Conservation (phyloP, 2,113 vertebrate species). For the Stigmatopora argus region DNA sequence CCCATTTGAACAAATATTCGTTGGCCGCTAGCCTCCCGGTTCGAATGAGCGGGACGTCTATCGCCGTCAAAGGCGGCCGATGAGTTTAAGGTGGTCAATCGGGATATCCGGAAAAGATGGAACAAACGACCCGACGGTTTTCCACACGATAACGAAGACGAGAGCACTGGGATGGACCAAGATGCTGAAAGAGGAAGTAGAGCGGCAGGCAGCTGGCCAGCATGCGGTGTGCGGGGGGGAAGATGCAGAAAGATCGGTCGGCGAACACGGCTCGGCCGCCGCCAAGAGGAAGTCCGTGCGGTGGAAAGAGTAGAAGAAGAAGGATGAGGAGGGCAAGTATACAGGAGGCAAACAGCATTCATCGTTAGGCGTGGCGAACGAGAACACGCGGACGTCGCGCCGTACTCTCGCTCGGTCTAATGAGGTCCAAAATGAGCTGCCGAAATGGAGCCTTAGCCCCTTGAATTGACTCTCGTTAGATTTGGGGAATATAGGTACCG, state of each 20-base stretch:
- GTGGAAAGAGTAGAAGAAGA: constrained; percentile 49
- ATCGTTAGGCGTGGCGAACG: constrained; percentile 58
- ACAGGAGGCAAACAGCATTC: constrained; percentile 59
- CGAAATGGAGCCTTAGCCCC: not conserved
- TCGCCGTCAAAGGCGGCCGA: no score
- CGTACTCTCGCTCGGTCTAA: not conserved
- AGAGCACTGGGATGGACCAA: constrained; percentile 42
- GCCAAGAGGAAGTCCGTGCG: constrained; percentile 52
- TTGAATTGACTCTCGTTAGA: not conserved
- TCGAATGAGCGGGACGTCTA: no score
- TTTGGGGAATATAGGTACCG: not conserved
- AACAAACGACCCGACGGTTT: not conserved
- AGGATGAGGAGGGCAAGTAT: constrained; percentile 32
- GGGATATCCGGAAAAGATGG: not conserved
- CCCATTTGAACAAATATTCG: no score
- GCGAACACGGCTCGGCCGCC: constrained; percentile 14
- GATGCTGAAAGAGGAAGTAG: constrained; percentile 62
- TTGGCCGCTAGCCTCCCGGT: no score
- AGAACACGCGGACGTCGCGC: constrained; percentile 16
- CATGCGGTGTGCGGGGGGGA: constrained; percentile 57
- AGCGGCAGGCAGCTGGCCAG: constrained; percentile 56
- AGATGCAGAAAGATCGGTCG: constrained; percentile 53
- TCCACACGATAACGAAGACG: not conserved
- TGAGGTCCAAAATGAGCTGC: not conserved
- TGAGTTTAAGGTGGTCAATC: no score